Evolutionary conservation across 2,797 vertebrate species (phyloP).

Genomic region (Glyptemys insculpta): DNA sequence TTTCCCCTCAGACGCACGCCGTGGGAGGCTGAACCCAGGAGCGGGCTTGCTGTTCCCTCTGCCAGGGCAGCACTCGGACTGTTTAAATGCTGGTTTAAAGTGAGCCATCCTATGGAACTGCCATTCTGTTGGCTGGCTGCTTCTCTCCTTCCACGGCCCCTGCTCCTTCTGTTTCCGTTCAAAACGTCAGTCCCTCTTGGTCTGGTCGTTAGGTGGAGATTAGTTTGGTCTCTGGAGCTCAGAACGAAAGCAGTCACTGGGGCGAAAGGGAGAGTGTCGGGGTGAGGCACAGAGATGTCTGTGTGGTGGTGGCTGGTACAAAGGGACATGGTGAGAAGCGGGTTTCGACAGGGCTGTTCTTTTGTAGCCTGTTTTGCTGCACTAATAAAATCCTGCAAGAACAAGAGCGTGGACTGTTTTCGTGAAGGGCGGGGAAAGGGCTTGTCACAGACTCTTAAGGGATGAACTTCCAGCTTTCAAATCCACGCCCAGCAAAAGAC

Average conservation of each 20-base stretch:
- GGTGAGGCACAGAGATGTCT: too few relatives aligned
- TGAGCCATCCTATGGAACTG: neutral
- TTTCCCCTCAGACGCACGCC: neutral
- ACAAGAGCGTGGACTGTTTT: neutral
- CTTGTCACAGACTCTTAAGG: too few relatives aligned
- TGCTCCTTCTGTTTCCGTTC: neutral
- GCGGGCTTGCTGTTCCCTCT: constrained; percentile 44
- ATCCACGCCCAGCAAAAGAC: neutral
- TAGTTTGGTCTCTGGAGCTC: neutral
- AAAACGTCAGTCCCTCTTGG: constrained; percentile 16
- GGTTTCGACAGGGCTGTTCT: neutral
- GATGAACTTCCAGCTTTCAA: neutral
- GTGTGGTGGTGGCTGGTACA: neutral
- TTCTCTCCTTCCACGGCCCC: neutral
- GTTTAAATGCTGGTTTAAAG: neutral
- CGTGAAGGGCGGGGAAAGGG: neutral
- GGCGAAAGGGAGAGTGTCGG: neutral
- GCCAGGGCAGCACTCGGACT: constrained; percentile 23
- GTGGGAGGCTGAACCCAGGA: neutral
- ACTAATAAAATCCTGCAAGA: neutral
- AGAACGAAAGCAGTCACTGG: neutral
- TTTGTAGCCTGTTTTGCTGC: neutral
- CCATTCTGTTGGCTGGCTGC: neutral
- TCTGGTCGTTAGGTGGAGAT: neutral
- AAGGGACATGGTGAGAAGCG: neutral